phyloP scores from a whole-genome alignment of 2,797 vertebrate species.

The Rhynchotus rufescens region DNA sequence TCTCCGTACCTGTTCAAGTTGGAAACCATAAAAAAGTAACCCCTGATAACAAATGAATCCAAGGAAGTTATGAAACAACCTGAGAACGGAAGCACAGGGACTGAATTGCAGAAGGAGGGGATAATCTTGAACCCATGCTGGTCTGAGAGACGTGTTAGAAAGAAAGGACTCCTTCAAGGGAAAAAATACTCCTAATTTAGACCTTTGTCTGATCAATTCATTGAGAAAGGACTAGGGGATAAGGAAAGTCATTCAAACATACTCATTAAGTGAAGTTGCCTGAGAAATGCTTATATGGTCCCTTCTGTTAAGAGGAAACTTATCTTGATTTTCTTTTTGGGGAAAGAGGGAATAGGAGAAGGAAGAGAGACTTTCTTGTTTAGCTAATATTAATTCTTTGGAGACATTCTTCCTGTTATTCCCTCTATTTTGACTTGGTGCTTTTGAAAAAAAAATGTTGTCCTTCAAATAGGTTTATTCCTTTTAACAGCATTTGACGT shows the following conservation, averaged over 20 bases:
- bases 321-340: slow-evolving; percentile 43
- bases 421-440: slow-evolving; percentile 65
- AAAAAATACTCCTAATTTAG: slow-evolving; percentile 65
- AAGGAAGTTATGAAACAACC: slow-evolving; percentile 51
- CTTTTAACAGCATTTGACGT: slow-evolving; percentile 54
- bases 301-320: slow-evolving; percentile 37
- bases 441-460: slow-evolving; percentile 62
- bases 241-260: slow-evolving; percentile 66
- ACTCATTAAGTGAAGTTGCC: slow-evolving; percentile 59
- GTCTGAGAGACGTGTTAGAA: slow-evolving; percentile 48
- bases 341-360: neutral
- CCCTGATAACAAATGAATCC: slow-evolving; percentile 42
- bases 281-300: slow-evolving; percentile 46
- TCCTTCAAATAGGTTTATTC: slow-evolving; percentile 63
- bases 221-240: slow-evolving; percentile 60
- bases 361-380: neutral
- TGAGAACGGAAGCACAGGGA: slow-evolving; percentile 51
- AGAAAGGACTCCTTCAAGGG: slow-evolving; percentile 66
- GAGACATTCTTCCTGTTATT: slow-evolving; percentile 54
- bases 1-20: slow-evolving; percentile 44
- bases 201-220: slow-evolving; percentile 70
- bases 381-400: slow-evolving; percentile 60
- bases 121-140: slow-evolving; percentile 73
- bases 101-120: slow-evolving; percentile 31
- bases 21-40: slow-evolving; percentile 40